Conservation (phyloP, 2,888 invertebrate genomes). For the Lochmaea capreae region DNA sequence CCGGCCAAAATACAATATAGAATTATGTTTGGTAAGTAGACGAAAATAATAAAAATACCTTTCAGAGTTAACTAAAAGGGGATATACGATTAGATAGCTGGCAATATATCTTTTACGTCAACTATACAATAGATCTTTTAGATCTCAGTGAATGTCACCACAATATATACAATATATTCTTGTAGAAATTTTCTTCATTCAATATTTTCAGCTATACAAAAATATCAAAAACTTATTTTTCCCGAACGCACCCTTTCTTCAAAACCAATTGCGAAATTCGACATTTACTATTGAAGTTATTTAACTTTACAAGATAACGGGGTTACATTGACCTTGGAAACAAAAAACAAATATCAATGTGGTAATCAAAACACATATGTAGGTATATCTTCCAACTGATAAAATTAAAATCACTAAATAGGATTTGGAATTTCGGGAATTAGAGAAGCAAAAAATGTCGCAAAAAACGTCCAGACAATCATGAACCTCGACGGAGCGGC, state of each 20-base stretch:
- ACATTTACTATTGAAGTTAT: not conserved
- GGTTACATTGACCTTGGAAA: not conserved
- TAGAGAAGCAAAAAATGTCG: slow-evolving; percentile 93
- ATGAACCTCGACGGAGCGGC: slow-evolving; percentile 75
- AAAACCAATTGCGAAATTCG: not conserved
- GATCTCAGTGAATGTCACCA: too few relatives aligned
- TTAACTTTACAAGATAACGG: not conserved
- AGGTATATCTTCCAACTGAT: not conserved
- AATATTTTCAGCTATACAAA: not conserved
- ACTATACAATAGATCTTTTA: too few relatives aligned
- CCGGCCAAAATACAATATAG: too few relatives aligned
- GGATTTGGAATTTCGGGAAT: slow-evolving; percentile 88
- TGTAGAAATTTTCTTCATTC: not conserved
- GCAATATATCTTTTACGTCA: too few relatives aligned
- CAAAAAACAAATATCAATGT: slow-evolving; percentile 4
- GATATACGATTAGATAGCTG: too few relatives aligned
- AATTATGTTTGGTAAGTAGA: too few relatives aligned
- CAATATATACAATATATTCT: too few relatives aligned
- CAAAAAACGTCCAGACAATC: slow-evolving; percentile 89
- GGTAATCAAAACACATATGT: slow-evolving; percentile 6
- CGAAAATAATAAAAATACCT: too few relatives aligned
- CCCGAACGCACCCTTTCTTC: not conserved
- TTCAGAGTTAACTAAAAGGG: too few relatives aligned
- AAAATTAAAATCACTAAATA: slow-evolving; percentile 58
- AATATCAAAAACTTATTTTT: not conserved